Evolutionary conservation across 1,140 invertebrate genomes (phyloP).

Genomic region (Hylaeus anthracinus): DNA sequence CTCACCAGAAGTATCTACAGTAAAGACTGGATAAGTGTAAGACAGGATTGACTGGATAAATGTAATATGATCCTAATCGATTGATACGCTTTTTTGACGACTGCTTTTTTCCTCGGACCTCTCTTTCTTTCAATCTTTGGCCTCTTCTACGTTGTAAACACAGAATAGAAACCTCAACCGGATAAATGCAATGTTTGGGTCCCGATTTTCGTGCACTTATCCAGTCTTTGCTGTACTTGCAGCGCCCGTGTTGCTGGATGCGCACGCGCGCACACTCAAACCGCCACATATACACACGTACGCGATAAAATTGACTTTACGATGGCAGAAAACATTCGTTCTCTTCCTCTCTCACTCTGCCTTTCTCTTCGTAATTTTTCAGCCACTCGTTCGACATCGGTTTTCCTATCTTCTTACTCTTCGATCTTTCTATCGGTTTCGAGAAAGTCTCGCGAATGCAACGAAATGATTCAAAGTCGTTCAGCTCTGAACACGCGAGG

Average conservation of each 20-base stretch:
- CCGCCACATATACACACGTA: constrained; percentile 8
- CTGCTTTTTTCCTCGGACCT: too few species aligned
- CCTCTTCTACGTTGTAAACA: too few species aligned
- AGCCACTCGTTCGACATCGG: background rate
- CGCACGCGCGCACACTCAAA: too few species aligned
- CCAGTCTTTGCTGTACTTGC: background rate
- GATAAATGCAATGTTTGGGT: too few species aligned
- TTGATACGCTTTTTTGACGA: too few species aligned
- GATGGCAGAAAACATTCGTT: constrained; percentile 37
- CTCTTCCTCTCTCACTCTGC: background rate
- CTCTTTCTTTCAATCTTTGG: too few species aligned
- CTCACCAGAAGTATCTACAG: constrained; percentile 13
- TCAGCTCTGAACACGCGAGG: constrained; percentile 16
- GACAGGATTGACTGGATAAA: too few species aligned
- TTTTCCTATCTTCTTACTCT: background rate
- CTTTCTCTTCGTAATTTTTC: background rate
- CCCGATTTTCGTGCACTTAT: too few species aligned
- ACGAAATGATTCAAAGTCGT: constrained; percentile 25
- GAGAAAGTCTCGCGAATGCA: constrained; percentile 54
- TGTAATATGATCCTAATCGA: too few species aligned
- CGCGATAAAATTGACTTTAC: constrained; percentile 61
- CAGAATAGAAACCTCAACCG: too few species aligned
- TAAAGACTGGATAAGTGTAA: too few species aligned
- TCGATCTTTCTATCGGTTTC: background rate
- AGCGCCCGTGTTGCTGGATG: background rate